Evolutionary conservation across 2,113 vertebrate species (phyloP), one percentile per base, ranked within the genome.

Genomic region (Amia ocellicauda): DNA sequence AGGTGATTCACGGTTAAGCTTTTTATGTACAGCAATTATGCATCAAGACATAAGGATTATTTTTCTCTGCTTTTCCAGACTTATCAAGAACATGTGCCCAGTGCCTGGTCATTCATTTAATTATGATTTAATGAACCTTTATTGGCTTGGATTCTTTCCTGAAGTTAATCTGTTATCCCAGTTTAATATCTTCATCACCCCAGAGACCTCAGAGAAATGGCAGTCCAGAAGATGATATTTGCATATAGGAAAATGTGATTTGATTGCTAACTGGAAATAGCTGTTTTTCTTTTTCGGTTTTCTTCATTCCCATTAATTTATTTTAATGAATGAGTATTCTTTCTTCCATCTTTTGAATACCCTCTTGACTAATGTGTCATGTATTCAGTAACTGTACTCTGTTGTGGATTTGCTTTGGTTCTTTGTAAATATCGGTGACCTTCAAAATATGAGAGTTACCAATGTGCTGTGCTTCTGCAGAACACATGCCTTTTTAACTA

Each of bases 341-440:
- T 41, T 20, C 29, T 36, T 31, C 56, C 29, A 41, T 58, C 36
- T 58, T 17, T 58, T 41, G 20, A 40, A 22, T 31, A 58, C 7
- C 11, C 27, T 41, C 19, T 41, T 41, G 29, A 41, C n/a, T 14
- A 20, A 58, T 40, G n/a, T 13, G 29, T 36, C 20, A 22, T 9
- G 22, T 36, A 36, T 20, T 58, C 29, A 4, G 2, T 29, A 3
- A 13, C 56, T 8, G 56, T 23, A 19, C 41, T 31, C 19, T 5
- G 13, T 22, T 40, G 27, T 19, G 3, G 8, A 42, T 22, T 28
- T 22, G 4, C 28, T 58, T 41, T 22, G 23, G 31, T 11, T n/a
- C n/a, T n/a, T 19, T 23, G 56, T 58, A 42, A 58, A 58, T 23
- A n/a, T 22, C 41, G 29, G 13, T 58, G 56, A 58, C 56, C 56